Base-by-base conservation (phyloP, 2,797 vertebrate species). In the Amblyraja radiata region DNA sequence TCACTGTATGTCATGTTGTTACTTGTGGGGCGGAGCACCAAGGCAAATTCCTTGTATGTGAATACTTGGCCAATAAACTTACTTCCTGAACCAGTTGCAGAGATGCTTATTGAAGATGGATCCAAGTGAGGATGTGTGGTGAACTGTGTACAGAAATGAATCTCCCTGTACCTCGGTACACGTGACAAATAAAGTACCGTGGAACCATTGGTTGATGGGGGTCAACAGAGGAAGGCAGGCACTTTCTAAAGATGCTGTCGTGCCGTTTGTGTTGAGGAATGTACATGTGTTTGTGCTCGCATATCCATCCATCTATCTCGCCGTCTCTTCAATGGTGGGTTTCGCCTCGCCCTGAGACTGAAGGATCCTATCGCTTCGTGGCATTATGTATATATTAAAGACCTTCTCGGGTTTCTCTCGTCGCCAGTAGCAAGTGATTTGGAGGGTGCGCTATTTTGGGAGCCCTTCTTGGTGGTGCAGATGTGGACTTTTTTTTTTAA, bases 371-470 rank as follows among this genome's bases (percentile, higher is more conserved):
- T 86, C 83, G 83, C 58, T 86, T 28, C 61, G 63, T 21, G 61
- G 6, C 63, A 88, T 21, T 28, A 88, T 88, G 61, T 88, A 88
- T 88, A 88, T 88, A 68, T 88, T 88, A 88, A 68, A 88, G 84
- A 68, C 95, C 97, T 96, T 95, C 96, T 97, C 96, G 95, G 96
- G 95, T 96, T 96, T 97, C 96, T 68, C 84, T 65, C 65, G 84
- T 68, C 84, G 84, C 68, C 84, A 88, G 46, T 36, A 96, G 96
- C 94, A 46, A 94, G 95, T 95, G 95, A 96, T 95, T 94, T 96
- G 96, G 95, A 96, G 96, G 95, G 95, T 95, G 96, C 95, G 96
- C 96, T 97, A 96, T 96, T 97, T 96, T 96, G 93, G 96, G 96
- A 96, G 95, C 2, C 1, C 46, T 46, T 46, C 0, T 46, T 95